A percentile compares a stretch with the other conserved stretches of the same genome.
These are phyloP conservation scores for Ophiothrix spiculata DNA, from an alignment of 35 echinoderm and acorn worm species.

Conservation along the genomic window DNA sequence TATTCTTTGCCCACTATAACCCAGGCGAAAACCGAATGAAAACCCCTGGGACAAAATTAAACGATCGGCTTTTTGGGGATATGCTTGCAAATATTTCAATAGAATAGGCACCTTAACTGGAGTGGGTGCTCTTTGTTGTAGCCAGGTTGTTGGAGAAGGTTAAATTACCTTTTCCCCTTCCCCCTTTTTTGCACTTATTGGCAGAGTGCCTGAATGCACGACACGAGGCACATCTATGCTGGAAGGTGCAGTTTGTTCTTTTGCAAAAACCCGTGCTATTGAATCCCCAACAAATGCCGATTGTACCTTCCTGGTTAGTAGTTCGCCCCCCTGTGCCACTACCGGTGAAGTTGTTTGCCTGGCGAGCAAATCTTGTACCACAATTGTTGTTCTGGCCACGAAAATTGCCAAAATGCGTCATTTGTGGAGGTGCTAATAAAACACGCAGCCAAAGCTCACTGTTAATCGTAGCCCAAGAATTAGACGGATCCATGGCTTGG, in stretches of 20 bases:
- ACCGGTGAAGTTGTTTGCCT: too few relatives aligned
- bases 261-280: not conserved
- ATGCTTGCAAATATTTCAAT: not conserved
- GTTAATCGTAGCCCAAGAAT: not conserved
- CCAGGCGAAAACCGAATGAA: not conserved
- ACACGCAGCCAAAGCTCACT: not conserved
- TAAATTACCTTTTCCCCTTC: not conserved
- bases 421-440: not conserved
- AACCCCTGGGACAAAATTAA: not conserved
- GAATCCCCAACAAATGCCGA: not conserved
- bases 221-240: too few relatives aligned
- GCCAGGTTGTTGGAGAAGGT: not conserved
- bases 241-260: too few relatives aligned
- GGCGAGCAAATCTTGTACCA: too few relatives aligned
- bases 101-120: constrained; percentile 3
- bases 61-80: not conserved
- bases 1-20: not conserved
- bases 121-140: not conserved
- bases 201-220: not conserved
- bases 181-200: not conserved
- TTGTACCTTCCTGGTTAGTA: not conserved
- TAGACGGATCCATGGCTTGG: not conserved
- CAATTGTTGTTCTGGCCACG: not conserved
- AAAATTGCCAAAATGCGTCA: not conserved
- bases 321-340: not conserved